Percentiles rank a stretch among this genome's conserved stretches.
Conservation (phyloP, 2,888 invertebrate genomes). For the Spodoptera littoralis region DNA sequence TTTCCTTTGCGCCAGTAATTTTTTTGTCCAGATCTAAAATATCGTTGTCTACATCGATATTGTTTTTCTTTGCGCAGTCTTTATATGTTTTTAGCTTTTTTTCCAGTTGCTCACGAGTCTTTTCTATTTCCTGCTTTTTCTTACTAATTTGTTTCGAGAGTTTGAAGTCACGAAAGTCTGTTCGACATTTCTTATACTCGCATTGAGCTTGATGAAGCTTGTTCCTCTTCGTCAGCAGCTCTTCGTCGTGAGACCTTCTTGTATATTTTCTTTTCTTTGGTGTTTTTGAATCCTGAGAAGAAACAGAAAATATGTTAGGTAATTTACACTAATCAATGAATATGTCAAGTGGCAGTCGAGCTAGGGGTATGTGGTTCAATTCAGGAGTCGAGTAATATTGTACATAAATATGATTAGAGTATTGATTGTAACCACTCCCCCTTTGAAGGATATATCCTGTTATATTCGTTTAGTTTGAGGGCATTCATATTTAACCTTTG, state of each 20-base stretch:
- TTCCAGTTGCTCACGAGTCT: not conserved
- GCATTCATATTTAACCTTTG: too few relatives aligned
- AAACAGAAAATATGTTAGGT: constrained; percentile 3
- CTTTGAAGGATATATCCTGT: too few relatives aligned
- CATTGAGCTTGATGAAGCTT: not conserved
- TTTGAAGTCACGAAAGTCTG: not conserved
- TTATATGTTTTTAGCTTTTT: not conserved
- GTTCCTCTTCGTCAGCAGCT: constrained; percentile 12
- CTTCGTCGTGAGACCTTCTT: constrained; percentile 6
- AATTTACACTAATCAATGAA: too few relatives aligned
- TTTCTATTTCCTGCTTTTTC: not conserved
- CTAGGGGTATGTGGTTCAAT: too few relatives aligned
- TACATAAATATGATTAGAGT: too few relatives aligned
- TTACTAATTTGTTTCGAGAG: not conserved
- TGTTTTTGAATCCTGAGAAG: constrained; percentile 23
- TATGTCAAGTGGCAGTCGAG: too few relatives aligned
- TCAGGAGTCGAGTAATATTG: too few relatives aligned
- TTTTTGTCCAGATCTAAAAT: not conserved
- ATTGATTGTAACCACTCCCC: too few relatives aligned
- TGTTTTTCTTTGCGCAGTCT: not conserved
- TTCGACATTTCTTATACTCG: not conserved
- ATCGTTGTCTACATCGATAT: constrained; percentile 2
- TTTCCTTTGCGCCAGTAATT: constrained; percentile 1
- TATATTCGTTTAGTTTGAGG: too few relatives aligned
- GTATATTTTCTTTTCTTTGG: constrained; percentile 26